Conservation (phyloP, 2,797 vertebrate genomes). For the Myoxocephalus aenaeus region DNA sequence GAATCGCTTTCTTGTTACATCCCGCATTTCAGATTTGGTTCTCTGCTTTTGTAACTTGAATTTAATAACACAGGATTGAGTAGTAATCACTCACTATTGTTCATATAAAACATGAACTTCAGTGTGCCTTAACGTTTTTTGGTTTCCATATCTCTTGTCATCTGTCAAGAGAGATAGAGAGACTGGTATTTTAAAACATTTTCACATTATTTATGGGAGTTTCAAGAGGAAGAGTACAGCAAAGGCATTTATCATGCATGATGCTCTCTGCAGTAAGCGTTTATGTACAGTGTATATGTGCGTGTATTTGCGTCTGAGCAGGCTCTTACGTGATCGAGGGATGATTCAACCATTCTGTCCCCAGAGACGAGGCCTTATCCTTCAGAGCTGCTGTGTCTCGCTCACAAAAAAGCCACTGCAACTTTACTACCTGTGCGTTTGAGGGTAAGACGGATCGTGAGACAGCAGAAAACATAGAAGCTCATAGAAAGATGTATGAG, state of each 20-base stretch:
- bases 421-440: conserved; percentile 19
- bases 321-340: conserved; percentile 56
- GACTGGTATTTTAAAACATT: conserved; percentile 20
- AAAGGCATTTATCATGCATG: neutral
- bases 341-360: conserved; percentile 75
- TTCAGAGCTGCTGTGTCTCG: conserved; percentile 51
- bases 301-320: conserved; percentile 33
- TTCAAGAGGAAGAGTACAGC: neutral
- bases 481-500: conserved; percentile 28
- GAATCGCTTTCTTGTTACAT: neutral
- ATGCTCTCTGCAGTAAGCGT: neutral
- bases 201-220: conserved; percentile 20
- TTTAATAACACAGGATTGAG: neutral
- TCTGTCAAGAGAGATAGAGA: conserved; percentile 7
- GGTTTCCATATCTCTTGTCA: conserved; percentile 4
- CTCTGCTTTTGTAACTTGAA: neutral
- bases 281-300: neutral
- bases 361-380: conserved; percentile 66
- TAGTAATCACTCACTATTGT: neutral
- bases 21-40: neutral
- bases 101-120: neutral
- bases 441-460: conserved; percentile 42
- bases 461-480: conserved; percentile 57
- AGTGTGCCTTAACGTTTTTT: neutral
- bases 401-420: conserved; percentile 48